Conservation (phyloP, 2,888 invertebrate species). For the Amphipoea lucens region DNA sequence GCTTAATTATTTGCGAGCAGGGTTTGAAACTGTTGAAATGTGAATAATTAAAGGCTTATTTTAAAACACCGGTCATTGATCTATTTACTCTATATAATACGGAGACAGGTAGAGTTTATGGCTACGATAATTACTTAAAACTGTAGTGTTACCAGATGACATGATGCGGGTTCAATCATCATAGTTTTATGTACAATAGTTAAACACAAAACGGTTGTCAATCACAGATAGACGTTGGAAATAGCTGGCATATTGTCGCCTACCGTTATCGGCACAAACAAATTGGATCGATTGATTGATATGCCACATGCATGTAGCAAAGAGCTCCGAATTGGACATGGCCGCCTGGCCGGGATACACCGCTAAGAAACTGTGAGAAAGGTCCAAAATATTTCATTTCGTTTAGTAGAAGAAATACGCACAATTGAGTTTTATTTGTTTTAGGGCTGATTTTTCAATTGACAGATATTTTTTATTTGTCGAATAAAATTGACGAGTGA, state of each 20-base stretch:
- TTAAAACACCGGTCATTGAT: constrained; percentile 17
- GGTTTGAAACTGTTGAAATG: constrained; percentile 38
- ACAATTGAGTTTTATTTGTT: background rate
- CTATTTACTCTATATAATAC: background rate
- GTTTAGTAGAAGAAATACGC: background rate
- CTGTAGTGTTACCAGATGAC: background rate
- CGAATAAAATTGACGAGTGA: too few species aligned
- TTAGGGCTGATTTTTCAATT: too few species aligned
- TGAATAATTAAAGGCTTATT: constrained; percentile 30
- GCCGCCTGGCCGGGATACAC: background rate
- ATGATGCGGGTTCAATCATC: background rate
- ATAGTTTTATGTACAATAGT: background rate
- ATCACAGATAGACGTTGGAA: background rate
- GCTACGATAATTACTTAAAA: background rate
- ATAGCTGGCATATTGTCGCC: background rate
- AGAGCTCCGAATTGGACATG: background rate
- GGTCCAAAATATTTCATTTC: background rate
- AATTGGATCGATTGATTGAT: constrained; percentile 9
- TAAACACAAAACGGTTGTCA: background rate
- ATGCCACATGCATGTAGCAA: background rate
- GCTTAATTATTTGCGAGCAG: constrained; percentile 43
- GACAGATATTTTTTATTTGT: too few species aligned
- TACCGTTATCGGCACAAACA: background rate
- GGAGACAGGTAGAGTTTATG: background rate
- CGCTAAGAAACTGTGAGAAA: background rate